Evolutionary conservation across 2,113 vertebrate species (phyloP), one percentile per base, ranked within the genome.

Genomic region (Pithys albifrons): DNA sequence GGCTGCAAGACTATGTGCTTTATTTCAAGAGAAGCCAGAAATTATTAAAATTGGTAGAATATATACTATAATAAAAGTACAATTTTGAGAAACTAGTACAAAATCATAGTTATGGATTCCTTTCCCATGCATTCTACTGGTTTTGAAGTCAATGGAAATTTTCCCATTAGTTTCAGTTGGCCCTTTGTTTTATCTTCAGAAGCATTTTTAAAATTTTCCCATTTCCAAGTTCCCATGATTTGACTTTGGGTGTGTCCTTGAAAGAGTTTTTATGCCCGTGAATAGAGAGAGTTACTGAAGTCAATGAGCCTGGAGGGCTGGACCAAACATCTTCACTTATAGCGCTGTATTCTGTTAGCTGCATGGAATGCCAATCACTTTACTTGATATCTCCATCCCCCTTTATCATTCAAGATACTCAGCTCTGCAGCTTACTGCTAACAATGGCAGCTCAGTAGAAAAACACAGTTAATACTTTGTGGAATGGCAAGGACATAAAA

Each of bases 141-240:
- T 71, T 94, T 93, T 94, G 82, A 96, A 94, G 70, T 83, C 25
- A 91, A 91, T 64, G 74, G 71, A 90, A 85, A 94, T 83, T 82
- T 88, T 96, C 71, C 61, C 46, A 78, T 95, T 93, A 82, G 52
- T 89, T 95, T 95, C 91, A 97, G 45, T 12, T 85, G 62, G 54
- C 19, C 20, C 18, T 91, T 91, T 92, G 73, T 84, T 88, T 95
- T 72, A 87, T 87, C 89, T 94, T 92, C 71, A 82, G 61, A 93
- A 78, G 7, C 57, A 61, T 27, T 75, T 96, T 91, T 80, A 43
- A 39, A 80, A 89, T 35, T 78, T 89, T 91, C 46, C 19, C 51
- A 35, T 89, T 96, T 94, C 19, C 23, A 95, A 51, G 71, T 93
- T 93, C 54, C 54, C 58, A 54, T 66, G 66, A 91, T 91, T 79